Evolutionary conservation across 1,140 invertebrate species (phyloP).

Genomic region (Ooceraea biroi): DNA sequence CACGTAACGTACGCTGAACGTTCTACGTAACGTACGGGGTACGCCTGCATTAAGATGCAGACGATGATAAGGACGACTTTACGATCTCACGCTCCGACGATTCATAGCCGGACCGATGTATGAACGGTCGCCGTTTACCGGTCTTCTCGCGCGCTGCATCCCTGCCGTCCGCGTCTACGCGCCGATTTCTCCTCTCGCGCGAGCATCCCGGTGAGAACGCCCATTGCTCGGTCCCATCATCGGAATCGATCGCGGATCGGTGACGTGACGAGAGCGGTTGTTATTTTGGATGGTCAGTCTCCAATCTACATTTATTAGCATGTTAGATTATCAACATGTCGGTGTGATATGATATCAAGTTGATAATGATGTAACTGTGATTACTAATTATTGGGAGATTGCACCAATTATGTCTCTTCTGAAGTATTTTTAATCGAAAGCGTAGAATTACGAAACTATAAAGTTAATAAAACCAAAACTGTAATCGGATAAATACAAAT

Average conservation of each 20-base stretch:
- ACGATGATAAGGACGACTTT: constrained; percentile 85
- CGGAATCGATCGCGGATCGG: constrained; percentile 34
- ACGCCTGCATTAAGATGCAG: constrained; percentile 84
- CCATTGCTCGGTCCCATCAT: not conserved
- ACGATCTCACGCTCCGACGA: constrained; percentile 86
- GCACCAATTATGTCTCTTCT: too few species aligned
- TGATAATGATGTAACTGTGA: too few species aligned
- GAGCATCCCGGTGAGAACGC: constrained; percentile 18
- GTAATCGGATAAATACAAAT: too few species aligned
- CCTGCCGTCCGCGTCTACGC: not conserved
- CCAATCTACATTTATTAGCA: too few species aligned
- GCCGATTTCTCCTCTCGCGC: constrained; percentile 30
- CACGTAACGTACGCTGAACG: constrained; percentile 70
- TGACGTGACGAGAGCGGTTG: not conserved
- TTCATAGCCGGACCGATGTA: constrained; percentile 84
- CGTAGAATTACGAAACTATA: too few species aligned
- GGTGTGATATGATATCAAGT: too few species aligned
- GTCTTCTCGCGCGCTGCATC: constrained; percentile 74
- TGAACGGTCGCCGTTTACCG: constrained; percentile 82
- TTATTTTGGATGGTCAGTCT: too few species aligned
- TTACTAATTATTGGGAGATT: too few species aligned
- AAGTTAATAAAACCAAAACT: too few species aligned
- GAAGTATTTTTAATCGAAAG: too few species aligned
- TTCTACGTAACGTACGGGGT: constrained; percentile 77
- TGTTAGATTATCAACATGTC: too few species aligned